Evolutionary conservation across 2,797 vertebrate genomes (phyloP), one percentile per base, ranked within the genome.

Genomic region (Macroramphosus scolopax): DNA sequence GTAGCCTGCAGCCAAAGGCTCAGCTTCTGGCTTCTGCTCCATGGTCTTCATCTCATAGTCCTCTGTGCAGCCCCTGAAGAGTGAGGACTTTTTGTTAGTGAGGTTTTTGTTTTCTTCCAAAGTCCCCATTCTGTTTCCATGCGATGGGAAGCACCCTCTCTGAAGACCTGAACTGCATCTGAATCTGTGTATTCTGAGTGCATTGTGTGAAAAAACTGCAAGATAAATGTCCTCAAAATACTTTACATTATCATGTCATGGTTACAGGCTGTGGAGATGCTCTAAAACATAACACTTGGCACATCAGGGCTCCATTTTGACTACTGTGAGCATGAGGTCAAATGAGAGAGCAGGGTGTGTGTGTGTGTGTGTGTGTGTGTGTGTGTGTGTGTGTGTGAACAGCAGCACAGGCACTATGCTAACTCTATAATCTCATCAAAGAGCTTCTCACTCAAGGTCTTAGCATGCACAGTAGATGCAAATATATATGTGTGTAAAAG

Each of bases 41-140:
- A 91, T 86, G 35, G 87, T 88, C 82, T 88, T 93, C 90, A 93
- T 92, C 77, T 93, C 92, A 39, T 91, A 90, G 70, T 94, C 91
- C 75, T 95, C 94, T 0, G 92, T 93, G 89, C 93, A 95, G 46
- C 94, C 94, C 88, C 94, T 96, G 40, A n/a, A 43, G 20, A 67
- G 13, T 15, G 16, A 8, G 9, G 37, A 18, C 7, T 30, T 29
- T 5, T 5, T 0, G 25, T 62, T 31, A 42, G 37, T 18, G 16
- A 30, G 17, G n/a, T n/a, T n/a, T n/a, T n/a, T n/a, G n/a, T n/a
- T 1, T 28, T 38, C 13, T 8, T 8, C 34, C 38, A 16, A 17
- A 50, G 63, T 25, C 6, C 14, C 2, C 13, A 5, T 15, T 33
- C 13, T 7, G 22, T 20, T 24, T 48, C 16, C n/a, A 24, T 22